These are phyloP conservation scores for Malthinus seriepunctatus DNA, from an alignment of 2,888 invertebrate species.

Conservation along the genomic window DNA sequence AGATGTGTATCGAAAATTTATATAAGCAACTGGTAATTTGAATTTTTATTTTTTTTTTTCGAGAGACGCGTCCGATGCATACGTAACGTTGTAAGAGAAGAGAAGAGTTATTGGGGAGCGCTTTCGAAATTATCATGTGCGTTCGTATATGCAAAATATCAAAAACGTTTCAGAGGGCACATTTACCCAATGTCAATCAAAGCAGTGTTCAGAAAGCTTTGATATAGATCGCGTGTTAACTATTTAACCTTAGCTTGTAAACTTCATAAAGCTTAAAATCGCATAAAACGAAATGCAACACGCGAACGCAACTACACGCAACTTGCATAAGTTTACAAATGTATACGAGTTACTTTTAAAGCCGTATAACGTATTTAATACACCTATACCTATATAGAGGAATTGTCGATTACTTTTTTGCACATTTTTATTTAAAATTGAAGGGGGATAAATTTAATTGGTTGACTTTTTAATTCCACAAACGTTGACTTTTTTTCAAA, in stretches of 20 bases:
- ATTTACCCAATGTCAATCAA: constrained; percentile 53
- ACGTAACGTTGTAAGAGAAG: constrained; percentile 6
- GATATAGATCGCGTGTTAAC: constrained; percentile 51
- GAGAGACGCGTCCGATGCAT: no score
- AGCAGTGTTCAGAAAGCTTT: constrained; percentile 46
- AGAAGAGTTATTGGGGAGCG: constrained; percentile 18
- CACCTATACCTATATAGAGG: no score
- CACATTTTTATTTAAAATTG: no score
- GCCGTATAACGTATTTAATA: constrained; percentile 33
- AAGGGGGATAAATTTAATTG: no score
- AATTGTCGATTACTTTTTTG: constrained; percentile 6
- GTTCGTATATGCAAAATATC: constrained; percentile 46
- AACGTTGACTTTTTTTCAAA: no score
- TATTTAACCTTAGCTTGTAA: constrained; percentile 42
- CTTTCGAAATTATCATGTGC: constrained; percentile 24
- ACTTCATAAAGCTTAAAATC: constrained; percentile 46
- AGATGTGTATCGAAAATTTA: constrained; percentile 21
- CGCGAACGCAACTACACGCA: constrained; percentile 52
- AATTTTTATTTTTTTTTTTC: constrained; percentile 16
- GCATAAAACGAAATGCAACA: constrained; percentile 41
- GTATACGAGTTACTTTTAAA: constrained; percentile 38
- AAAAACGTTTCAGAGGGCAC: constrained; percentile 48
- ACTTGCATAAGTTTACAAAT: constrained; percentile 52
- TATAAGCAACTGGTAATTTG: constrained; percentile 22
- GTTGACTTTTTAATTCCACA: no score